Base-by-base conservation (phyloP, 2,113 vertebrate genomes). In the Phaetusa simplex region DNA sequence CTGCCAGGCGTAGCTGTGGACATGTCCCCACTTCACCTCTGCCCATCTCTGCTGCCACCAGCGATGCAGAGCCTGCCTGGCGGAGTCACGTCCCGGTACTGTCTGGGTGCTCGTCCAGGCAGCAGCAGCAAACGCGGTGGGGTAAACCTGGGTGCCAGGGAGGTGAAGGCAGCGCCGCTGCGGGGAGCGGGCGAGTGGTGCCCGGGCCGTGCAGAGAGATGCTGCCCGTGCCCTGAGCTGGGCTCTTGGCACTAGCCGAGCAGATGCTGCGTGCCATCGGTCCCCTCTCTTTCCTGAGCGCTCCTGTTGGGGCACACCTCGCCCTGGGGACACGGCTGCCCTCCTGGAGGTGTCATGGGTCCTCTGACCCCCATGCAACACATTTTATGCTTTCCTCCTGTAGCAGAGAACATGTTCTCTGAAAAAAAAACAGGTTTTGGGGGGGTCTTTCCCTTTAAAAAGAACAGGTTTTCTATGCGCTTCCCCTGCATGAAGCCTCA, bases 271-370 rank as follows among this genome's bases (percentile, higher is more conserved):
- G 9, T 50, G 52, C 36, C 24, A 4, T 29, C 9, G 0, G 6
- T 67, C 6, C 42, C 50, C 20, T 6, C 4, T 9, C n/a, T 27
- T 43, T 55, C 29, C 40, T 20, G 42, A n/a, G 38, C 9, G 0
- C 56, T 59, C 32, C 43, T 6, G 0, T 8, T 0, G 0, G 9
- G 40, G 11, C 36, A 59, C 34, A 15, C 13, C 27, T 49, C 3
- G 2, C 8, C 40, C 34, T 1, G 6, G 79, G 12, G 42, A 23
- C 23, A 15, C 1, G 2, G 40, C 24, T 14, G 52, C 62, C 19
- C 2, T 0, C 16, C 27, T 4, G 0, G n/a, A 14, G 11, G 8
- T n/a, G 32, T 12, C 1, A 1, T 32, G 32, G 52, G 14, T 67
- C 65, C 49, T 62, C 42, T 49, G 43, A 42, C 7, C 11, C 12